Conservation (phyloP, 2,113 vertebrate species). For the Sylvietta virens region DNA sequence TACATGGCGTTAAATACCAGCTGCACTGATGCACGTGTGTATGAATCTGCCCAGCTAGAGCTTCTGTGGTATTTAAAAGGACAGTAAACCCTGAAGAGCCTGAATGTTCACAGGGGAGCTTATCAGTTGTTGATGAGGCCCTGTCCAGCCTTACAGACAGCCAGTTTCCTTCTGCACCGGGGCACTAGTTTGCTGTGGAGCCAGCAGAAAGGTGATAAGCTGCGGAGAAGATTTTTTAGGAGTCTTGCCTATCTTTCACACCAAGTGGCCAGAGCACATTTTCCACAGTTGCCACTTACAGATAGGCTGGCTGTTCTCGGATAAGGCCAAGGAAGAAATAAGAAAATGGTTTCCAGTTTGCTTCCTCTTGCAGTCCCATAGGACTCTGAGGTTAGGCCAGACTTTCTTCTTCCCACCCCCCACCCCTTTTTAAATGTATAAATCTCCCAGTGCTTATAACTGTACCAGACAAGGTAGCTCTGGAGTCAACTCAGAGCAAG, state of each 20-base stretch:
- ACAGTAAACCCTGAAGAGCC: slow-evolving; percentile 62
- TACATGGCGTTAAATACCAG: fast-evolving
- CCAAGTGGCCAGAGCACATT: slow-evolving; percentile 80
- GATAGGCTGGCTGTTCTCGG: slow-evolving; percentile 71
- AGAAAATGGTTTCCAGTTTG: slow-evolving; percentile 68
- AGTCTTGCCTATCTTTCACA: slow-evolving; percentile 82
- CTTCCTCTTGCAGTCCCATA: slow-evolving; percentile 67
- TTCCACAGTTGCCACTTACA: slow-evolving; percentile 76
- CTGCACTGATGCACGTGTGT: neutral
- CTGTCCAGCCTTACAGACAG: slow-evolving; percentile 81
- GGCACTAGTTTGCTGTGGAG: slow-evolving; percentile 75
- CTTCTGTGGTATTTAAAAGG: slow-evolving; percentile 69
- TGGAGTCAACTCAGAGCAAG: slow-evolving; percentile 5
- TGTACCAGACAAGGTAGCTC: slow-evolving; percentile 11
- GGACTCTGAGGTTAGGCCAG: slow-evolving; percentile 23
- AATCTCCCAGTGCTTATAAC: neutral
- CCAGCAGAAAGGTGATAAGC: slow-evolving; percentile 85
- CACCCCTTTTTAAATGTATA: neutral
- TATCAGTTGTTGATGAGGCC: slow-evolving; percentile 87
- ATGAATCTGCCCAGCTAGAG: neutral
- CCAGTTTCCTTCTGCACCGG: slow-evolving; percentile 75
- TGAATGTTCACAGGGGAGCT: slow-evolving; percentile 73
- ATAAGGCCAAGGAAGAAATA: slow-evolving; percentile 67
- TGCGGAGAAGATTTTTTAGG: slow-evolving; percentile 74
- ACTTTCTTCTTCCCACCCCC: neutral